These are phyloP conservation scores for Eupeodes corollae DNA, from an alignment of 1,140 invertebrate genomes.

Conservation along the genomic window DNA sequence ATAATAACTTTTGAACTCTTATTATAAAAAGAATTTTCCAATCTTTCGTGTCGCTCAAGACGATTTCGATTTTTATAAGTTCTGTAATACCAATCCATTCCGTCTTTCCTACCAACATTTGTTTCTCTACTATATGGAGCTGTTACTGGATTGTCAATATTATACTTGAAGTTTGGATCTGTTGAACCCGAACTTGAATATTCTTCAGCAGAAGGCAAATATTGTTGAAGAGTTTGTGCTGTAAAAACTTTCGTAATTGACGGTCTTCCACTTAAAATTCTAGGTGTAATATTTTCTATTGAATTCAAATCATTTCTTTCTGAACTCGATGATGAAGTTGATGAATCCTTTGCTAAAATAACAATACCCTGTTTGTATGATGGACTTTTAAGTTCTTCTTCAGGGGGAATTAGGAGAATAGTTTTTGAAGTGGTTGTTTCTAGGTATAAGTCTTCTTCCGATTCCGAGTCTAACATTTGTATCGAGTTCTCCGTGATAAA, in stretches of 20 bases:
- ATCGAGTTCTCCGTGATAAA: background rate
- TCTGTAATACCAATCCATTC: conserved; percentile 59
- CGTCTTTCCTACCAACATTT: conserved; percentile 33
- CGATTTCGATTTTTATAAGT: conserved; percentile 49
- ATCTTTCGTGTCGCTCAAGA: no score
- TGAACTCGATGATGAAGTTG: background rate
- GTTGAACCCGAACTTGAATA: conserved; percentile 31
- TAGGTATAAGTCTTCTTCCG: conserved; percentile 8
- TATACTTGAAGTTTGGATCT: conserved; percentile 11
- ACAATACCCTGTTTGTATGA: background rate
- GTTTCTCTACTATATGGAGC: conserved; percentile 15
- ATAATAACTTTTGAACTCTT: no score
- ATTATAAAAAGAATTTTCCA: no score
- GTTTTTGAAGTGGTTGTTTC: conserved; percentile 32
- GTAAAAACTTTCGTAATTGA: conserved; percentile 55
- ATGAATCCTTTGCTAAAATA: conserved; percentile 3
- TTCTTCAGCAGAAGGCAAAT: conserved; percentile 29
- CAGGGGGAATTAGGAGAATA: conserved; percentile 29
- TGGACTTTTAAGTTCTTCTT: conserved; percentile 17
- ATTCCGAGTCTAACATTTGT: background rate
- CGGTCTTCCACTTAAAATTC: conserved; percentile 36
- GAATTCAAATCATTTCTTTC: background rate
- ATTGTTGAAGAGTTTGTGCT: conserved; percentile 27
- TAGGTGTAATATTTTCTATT: background rate
- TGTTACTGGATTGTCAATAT: conserved; percentile 13